Base-by-base conservation (phyloP, 2,113 vertebrate genomes). In the Rhinopomastus cyanomelas region DNA sequence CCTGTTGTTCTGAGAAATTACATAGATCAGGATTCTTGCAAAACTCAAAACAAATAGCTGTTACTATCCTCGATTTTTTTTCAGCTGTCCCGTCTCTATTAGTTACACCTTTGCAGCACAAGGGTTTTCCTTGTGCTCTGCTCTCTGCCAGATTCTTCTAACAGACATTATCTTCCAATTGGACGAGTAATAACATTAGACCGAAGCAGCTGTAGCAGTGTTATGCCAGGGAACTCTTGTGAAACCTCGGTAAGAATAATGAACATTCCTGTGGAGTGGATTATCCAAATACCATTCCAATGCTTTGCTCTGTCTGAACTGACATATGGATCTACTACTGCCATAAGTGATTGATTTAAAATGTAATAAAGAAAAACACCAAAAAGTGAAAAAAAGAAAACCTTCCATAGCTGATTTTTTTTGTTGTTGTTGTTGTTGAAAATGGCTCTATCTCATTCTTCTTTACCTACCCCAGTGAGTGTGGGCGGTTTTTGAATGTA, bases 201-300 rank as follows among this genome's bases (percentile, higher is more conserved):
- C 66, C 92, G 60, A 55, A 94, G 87, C 90, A 95, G 93, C 94
- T 95, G 95, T 89, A 92, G 87, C 68, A 89, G 88, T 39, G 26
- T 90, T 92, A 80, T 95, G 92, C 92, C 93, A 96, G 68, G 64
- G 90, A 96, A 88, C 75, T 89, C 86, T 96, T 96, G 87, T 93
- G 94, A 95, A 96, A 94, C 77, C 42, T 92, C 53, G 66, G 64
- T 73, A 93, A 88, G 64, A 92, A 78, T 89, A 88, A 94, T 94
- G 91, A 91, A 94, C 90, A 87, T 91, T 87, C 83, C 64, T 83
- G 62, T 61, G 34, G 82, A 87, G 74, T 78, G 64, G 84, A 87
- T 94, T 94, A 87, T 88, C 81, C 77, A 95, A 93, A 88, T 88
- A 67, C 73, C 84, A 48, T 86, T 87, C 37, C 67, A 84, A n/a